Percentiles rank a stretch among this genome's conserved stretches.
phyloP scores from a whole-genome alignment of 2,888 invertebrate genomes.

The Argyra leucocephala region DNA sequence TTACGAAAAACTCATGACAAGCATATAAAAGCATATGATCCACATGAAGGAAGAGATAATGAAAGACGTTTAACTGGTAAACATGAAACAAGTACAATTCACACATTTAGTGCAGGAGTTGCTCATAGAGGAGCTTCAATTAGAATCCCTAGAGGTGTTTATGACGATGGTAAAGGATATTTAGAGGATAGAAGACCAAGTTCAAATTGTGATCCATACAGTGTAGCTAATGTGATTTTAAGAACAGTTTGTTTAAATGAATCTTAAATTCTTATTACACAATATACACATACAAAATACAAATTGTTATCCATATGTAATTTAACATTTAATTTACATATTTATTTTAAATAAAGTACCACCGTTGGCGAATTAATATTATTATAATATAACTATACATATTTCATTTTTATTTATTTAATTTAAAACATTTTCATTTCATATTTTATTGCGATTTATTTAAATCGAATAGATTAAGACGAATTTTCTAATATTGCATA shows the following conservation, averaged over 20 bases:
- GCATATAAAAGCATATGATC: conserved; percentile 95
- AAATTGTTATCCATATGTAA: no score
- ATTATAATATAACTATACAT: no score
- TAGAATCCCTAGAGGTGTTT: conserved; percentile 83
- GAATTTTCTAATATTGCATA: no score
- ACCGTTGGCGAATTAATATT: no score
- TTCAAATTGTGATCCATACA: conserved; percentile 87
- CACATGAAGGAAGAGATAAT: conserved; percentile 91
- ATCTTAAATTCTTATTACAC: conserved; percentile 13
- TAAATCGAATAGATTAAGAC: no score
- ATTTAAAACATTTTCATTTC: no score
- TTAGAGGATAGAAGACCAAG: conserved; percentile 89
- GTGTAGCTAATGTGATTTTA: conserved; percentile 74
- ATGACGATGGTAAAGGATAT: conserved; percentile 88
- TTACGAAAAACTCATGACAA: conserved; percentile 82
- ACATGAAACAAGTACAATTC: conserved; percentile 94
- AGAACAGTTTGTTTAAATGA: conserved; percentile 71
- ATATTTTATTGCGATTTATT: no score
- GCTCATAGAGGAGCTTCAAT: conserved; percentile 92
- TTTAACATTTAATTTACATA: no score
- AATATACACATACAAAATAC: no score
- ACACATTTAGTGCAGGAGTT: conserved; percentile 86
- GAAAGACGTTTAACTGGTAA: conserved; percentile 87
- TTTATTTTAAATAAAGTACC: no score
- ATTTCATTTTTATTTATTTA: no score